These are phyloP conservation scores for Phaonia tiefii DNA, from an alignment of 2,888 invertebrate species.

Conservation along the genomic window DNA sequence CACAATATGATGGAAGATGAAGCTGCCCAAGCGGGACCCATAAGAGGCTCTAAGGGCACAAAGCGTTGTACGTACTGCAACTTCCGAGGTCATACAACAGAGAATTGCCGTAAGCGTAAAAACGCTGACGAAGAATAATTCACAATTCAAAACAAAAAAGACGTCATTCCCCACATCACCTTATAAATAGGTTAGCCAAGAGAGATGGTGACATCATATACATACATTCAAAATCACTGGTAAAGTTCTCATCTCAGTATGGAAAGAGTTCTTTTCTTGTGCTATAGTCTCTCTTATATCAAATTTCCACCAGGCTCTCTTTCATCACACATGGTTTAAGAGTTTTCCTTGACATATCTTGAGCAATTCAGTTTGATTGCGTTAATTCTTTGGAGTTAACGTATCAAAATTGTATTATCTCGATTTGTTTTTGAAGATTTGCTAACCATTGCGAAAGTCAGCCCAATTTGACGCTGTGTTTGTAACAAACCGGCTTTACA, in stretches of 20 bases:
- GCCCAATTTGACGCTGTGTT: conserved; percentile 31
- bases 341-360: conserved; percentile 41
- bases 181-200: too few relatives aligned
- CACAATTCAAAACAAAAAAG: background rate
- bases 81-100: conserved; percentile 75
- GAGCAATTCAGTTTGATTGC: conserved; percentile 24
- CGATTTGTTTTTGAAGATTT: conserved; percentile 31
- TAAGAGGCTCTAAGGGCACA: conserved; percentile 64
- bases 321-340: background rate
- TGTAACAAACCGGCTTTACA: conserved; percentile 56
- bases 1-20: conserved; percentile 68
- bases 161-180: background rate
- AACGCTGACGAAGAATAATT: conserved; percentile 35
- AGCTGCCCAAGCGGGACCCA: conserved; percentile 62
- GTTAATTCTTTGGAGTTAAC: conserved; percentile 41
- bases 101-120: conserved; percentile 75
- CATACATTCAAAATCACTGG: too few relatives aligned
- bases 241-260: too few relatives aligned
- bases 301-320: too few relatives aligned
- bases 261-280: too few relatives aligned
- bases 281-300: too few relatives aligned
- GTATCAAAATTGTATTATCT: conserved; percentile 41
- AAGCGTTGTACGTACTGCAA: conserved; percentile 77
- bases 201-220: too few relatives aligned
- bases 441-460: background rate